A percentile compares a stretch with the other conserved stretches of the same genome.
Conservation (phyloP, 1,140 invertebrate genomes). For the Brachystomella parvula region DNA sequence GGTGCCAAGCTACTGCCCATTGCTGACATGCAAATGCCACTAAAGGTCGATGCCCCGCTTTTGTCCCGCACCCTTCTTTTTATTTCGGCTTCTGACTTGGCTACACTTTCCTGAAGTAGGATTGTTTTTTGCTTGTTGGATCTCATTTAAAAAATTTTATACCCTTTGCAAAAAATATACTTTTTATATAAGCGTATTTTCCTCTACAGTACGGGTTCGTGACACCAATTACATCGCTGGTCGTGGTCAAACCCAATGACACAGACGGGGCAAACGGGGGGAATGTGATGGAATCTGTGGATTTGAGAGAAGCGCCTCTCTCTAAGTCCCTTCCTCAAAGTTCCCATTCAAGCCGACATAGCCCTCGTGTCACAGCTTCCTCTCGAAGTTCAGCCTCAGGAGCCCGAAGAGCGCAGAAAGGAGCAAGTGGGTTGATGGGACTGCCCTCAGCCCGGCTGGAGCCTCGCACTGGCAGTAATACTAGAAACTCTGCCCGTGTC, state of each 20-base stretch:
- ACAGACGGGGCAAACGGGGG: neutral
- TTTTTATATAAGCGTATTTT: neutral
- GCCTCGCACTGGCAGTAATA: too few relatives aligned
- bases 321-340: too few relatives aligned
- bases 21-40: too few relatives aligned
- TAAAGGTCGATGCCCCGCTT: too few relatives aligned
- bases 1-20: too few relatives aligned
- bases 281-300: neutral
- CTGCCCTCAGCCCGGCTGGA: neutral
- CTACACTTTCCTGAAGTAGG: neutral
- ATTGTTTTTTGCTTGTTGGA: too few relatives aligned
- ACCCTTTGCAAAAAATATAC: neutral
- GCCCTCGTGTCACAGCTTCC: neutral
- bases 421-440: neutral
- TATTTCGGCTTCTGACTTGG: neutral
- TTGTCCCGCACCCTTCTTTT: too few relatives aligned
- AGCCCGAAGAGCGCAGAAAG: too few relatives aligned
- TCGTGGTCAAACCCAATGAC: slow-evolving; percentile 35
- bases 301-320: neutral
- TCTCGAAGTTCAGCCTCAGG: neutral
- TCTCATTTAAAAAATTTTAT: too few relatives aligned
- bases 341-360: neutral
- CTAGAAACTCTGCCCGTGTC: too few relatives aligned
- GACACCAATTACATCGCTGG: slow-evolving; percentile 43
- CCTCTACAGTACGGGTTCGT: slow-evolving; percentile 42